These are phyloP conservation scores for Leptinotarsa rubiginosa DNA, from an alignment of 2,888 invertebrate species.

Conservation along the genomic window DNA sequence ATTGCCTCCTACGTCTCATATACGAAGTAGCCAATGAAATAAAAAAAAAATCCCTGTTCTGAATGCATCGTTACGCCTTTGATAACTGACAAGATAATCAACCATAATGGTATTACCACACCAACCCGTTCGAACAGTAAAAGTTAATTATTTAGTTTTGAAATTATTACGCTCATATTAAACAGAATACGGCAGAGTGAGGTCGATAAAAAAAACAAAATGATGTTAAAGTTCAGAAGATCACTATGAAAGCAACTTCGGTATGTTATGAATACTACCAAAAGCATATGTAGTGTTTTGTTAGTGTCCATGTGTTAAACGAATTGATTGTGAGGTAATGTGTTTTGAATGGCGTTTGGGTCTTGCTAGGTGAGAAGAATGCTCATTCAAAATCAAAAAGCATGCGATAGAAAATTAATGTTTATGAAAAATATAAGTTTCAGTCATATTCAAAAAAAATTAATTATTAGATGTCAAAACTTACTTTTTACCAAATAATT, in stretches of 20 bases:
- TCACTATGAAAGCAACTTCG: background rate
- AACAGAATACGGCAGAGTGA: slow-evolving; percentile 15
- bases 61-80: slow-evolving; percentile 9
- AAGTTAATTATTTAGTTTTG: slow-evolving; percentile 24
- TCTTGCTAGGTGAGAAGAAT: background rate
- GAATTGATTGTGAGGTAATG: background rate
- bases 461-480: too few relatives aligned
- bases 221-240: slow-evolving; percentile 19
- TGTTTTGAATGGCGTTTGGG: background rate
- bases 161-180: slow-evolving; percentile 16
- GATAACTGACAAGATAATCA: slow-evolving; percentile 6
- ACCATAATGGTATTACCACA: slow-evolving; percentile 26
- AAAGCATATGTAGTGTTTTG: background rate
- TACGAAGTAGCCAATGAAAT: too few relatives aligned
- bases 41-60: background rate
- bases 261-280: background rate
- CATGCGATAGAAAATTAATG: too few relatives aligned
- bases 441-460: too few relatives aligned
- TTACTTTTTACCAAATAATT: too few relatives aligned
- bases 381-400: background rate
- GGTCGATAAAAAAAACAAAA: slow-evolving; percentile 17
- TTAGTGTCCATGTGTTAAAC: background rate
- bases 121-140: slow-evolving; percentile 25
- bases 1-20: too few relatives aligned
- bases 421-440: too few relatives aligned